Evolutionary conservation across 1,140 invertebrate genomes (phyloP).

Genomic region (Drosophila triauraria): DNA sequence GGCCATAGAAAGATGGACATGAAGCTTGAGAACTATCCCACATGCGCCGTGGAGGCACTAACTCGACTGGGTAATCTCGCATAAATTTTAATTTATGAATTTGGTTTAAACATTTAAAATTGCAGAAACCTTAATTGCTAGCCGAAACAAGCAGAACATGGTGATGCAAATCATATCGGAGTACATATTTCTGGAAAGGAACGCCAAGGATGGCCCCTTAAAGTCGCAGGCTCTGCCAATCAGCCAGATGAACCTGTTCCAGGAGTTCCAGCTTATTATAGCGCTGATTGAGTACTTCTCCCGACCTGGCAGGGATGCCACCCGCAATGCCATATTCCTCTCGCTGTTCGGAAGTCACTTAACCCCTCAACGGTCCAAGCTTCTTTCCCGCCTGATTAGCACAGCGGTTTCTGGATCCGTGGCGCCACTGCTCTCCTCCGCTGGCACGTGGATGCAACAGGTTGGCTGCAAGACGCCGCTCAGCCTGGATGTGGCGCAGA

Average conservation of each 20-base stretch:
- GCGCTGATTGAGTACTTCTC: constrained; percentile 91
- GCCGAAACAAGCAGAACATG: constrained; percentile 82
- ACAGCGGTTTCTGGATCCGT: constrained; percentile 91
- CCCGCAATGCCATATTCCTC: constrained; percentile 92
- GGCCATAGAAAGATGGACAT: constrained; percentile 86
- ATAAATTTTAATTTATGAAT: not conserved
- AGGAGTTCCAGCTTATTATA: constrained; percentile 91
- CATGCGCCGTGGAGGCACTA: constrained; percentile 88
- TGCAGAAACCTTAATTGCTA: constrained; percentile 70
- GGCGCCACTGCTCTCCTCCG: constrained; percentile 89
- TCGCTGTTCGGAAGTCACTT: constrained; percentile 91
- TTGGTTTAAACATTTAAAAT: constrained; percentile 12
- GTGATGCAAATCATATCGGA: constrained; percentile 92
- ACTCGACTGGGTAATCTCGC: constrained; percentile 86
- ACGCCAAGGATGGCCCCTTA: constrained; percentile 55
- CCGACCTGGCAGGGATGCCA: constrained; percentile 89
- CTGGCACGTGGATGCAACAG: constrained; percentile 94
- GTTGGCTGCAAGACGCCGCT: constrained; percentile 90
- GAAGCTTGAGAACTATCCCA: constrained; percentile 86
- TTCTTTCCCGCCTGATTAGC: constrained; percentile 92
- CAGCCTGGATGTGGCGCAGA: constrained; percentile 90
- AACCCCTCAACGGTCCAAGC: constrained; percentile 88
- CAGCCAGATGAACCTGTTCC: constrained; percentile 88
- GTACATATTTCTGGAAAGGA: constrained; percentile 92
- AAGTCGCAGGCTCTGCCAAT: constrained; percentile 63